Conservation (phyloP, 2,888 invertebrate genomes). For the Brenthis hecate region DNA sequence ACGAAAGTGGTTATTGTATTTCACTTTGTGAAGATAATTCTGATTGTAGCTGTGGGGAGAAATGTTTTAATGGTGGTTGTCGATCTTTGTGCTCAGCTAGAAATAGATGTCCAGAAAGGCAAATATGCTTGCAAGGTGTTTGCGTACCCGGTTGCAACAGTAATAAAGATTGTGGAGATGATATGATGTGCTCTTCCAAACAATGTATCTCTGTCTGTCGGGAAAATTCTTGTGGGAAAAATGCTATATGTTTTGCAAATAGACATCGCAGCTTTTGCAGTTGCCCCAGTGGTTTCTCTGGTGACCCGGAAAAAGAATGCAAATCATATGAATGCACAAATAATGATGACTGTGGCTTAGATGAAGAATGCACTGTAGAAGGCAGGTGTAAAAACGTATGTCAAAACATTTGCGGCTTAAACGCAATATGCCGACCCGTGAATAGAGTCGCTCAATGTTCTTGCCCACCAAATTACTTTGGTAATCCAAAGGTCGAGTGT, state of each 20-base stretch:
- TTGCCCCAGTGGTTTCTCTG: constrained; percentile 93
- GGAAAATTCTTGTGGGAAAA: constrained; percentile 88
- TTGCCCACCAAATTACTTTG: constrained; percentile 90
- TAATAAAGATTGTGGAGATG: constrained; percentile 89
- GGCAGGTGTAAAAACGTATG: constrained; percentile 91
- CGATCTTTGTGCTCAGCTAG: constrained; percentile 86
- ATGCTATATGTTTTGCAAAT: constrained; percentile 90
- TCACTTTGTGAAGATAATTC: constrained; percentile 84
- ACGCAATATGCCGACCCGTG: constrained; percentile 92
- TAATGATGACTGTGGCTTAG: constrained; percentile 89
- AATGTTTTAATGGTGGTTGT: constrained; percentile 88
- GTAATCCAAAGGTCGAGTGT: constrained; percentile 91
- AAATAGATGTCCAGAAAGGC: constrained; percentile 88
- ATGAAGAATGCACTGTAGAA: constrained; percentile 88
- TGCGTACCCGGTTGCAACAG: constrained; percentile 91
- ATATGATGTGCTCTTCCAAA: constrained; percentile 86
- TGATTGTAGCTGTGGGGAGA: constrained; percentile 92
- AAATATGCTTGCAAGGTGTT: constrained; percentile 87
- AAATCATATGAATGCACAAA: constrained; percentile 88
- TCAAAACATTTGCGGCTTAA: constrained; percentile 89
- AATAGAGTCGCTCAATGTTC: constrained; percentile 91
- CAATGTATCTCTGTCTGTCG: constrained; percentile 88
- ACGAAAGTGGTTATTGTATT: constrained; percentile 90
- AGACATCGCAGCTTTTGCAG: constrained; percentile 92
- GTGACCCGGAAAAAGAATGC: constrained; percentile 90